Evolutionary conservation across 2,888 invertebrate species (phyloP), one percentile per base, ranked within the genome.

Genomic region (Cheilosia vernalis): DNA sequence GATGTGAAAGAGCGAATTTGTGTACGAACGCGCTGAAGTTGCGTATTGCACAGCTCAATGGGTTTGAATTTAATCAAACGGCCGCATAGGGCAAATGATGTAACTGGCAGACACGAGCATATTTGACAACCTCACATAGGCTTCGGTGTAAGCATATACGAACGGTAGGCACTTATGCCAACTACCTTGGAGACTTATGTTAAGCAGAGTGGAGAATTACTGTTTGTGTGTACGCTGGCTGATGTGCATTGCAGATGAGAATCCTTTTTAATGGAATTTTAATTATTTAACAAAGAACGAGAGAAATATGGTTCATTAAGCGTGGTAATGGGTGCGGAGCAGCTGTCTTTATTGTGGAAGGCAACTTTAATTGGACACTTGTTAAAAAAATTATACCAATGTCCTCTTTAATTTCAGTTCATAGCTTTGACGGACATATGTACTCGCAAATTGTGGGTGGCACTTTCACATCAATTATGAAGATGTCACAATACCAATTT

Each of bases 211-310:
- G n/a, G 40, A 21, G 15, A 60, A 21, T 24, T 15, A 13, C 30
- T 44, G 24, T 55, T 42, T 55, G 42, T 37, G 13, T 53, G 53
- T 51, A 24, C 21, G 24, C 17, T 51, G 15, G 21, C 44, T 66
- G 60, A 60, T 72, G 70, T 72, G 49, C 76, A 72, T 66, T 66
- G 60, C 76, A 51, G 76, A 80, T 76, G 73, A 53, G 60, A 64
- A 76, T 76, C 60, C 33, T 55, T 74, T 85, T 79, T 85, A 80
- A 85, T 85, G 84, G 74, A 85, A 85, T 85, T 85, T 85, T 80
- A 85, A 85, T 85, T 85, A 85, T 85, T 85, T 76, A 85, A 85
- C 80, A 85, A 85, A 70, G 67, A 60, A 63, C 40, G 30, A 76
- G 74, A 47, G 69, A 66, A 72, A 85, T 79, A 61, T 70, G 74